Conservation (phyloP, 2,888 invertebrate species). For the Xestia ashworthii region DNA sequence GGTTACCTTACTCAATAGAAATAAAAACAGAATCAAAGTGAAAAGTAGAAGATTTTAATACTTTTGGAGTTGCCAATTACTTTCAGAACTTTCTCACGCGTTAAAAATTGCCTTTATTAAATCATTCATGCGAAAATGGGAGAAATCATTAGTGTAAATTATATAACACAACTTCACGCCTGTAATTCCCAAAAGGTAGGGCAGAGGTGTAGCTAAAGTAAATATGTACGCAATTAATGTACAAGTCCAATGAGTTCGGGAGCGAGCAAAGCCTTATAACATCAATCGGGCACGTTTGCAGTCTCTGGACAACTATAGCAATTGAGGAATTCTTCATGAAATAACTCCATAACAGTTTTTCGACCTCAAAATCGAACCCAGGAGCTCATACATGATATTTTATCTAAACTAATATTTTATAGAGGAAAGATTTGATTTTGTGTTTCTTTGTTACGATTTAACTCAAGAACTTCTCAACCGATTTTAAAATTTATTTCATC, state of each 20-base stretch:
- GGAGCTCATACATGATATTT: not conserved
- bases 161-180: not conserved
- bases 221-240: not conserved
- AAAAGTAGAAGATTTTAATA: conserved; percentile 8
- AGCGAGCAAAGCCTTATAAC: not conserved
- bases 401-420: not conserved
- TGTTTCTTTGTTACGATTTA: too few relatives aligned
- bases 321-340: not conserved
- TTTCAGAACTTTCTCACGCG: conserved; percentile 22
- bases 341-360: too few relatives aligned
- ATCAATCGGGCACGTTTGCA: not conserved
- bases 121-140: conserved; percentile 12
- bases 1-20: not conserved
- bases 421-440: too few relatives aligned
- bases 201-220: not conserved
- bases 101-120: conserved; percentile 16
- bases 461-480: too few relatives aligned
- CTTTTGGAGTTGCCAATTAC: not conserved
- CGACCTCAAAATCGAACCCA: not conserved
- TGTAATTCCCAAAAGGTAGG: not conserved
- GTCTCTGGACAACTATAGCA: not conserved
- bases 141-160: not conserved
- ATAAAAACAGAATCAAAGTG: not conserved
- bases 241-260: not conserved
- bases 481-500: too few relatives aligned